phyloP scores from a whole-genome alignment of 2,797 vertebrate species.

The Macropodus opercularis region DNA sequence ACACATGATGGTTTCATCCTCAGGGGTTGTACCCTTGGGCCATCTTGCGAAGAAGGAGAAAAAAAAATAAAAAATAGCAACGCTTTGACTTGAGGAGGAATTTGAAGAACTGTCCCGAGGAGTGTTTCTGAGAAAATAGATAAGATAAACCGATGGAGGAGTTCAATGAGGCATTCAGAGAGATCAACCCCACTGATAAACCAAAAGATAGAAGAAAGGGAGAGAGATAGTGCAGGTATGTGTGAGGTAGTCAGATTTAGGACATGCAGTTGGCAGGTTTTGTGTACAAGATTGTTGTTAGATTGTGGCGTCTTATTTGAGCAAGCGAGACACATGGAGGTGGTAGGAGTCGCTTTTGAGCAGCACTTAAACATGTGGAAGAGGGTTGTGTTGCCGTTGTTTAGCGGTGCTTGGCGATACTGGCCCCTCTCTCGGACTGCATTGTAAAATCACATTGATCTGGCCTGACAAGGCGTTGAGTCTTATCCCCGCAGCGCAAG shows the following conservation, averaged over 20 bases:
- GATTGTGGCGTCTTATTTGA: conserved; percentile 67
- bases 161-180: conserved; percentile 74
- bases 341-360: conserved; percentile 53
- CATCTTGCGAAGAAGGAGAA: conserved; percentile 24
- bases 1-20: conserved; percentile 39
- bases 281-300: conserved; percentile 72
- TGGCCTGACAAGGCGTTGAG: conserved; percentile 86
- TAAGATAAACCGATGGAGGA: conserved; percentile 77
- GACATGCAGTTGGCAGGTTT: conserved; percentile 72
- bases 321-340: conserved; percentile 50
- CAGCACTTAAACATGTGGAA: conserved; percentile 38
- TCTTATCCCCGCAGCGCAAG: conserved; percentile 80
- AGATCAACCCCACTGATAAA: conserved; percentile 73
- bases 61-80: conserved; percentile 37
- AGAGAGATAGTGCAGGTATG: conserved; percentile 67
- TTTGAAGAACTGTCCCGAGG: conserved; percentile 74
- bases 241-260: conserved; percentile 75
- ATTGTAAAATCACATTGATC: conserved; percentile 85
- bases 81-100: conserved; percentile 70
- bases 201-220: conserved; percentile 54
- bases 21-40: conserved; percentile 43
- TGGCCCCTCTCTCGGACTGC: conserved; percentile 72
- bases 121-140: conserved; percentile 79
- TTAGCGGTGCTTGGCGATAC: conserved; percentile 55
- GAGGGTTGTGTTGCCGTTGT: conserved; percentile 49